Percentiles rank a stretch among this genome's conserved stretches.
Conservation (phyloP, 1,140 invertebrate species). For the Tribolium castaneum region DNA sequence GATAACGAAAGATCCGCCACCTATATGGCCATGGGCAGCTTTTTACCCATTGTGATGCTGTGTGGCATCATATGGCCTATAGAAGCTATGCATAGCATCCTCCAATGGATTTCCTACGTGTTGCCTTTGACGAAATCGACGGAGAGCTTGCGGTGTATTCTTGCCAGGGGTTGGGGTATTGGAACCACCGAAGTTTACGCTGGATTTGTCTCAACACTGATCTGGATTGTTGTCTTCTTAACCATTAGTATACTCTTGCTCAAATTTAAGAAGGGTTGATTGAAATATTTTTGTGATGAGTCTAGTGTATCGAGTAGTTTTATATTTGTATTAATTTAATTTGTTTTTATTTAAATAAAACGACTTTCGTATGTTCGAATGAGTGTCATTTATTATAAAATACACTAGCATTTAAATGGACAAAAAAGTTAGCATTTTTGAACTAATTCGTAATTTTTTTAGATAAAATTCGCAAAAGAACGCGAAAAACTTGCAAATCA, state of each 20-base stretch:
- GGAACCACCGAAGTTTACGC: conserved; percentile 81
- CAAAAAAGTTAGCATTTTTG: too few relatives aligned
- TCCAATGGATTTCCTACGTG: conserved; percentile 82
- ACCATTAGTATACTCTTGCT: conserved; percentile 81
- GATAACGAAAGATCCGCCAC: conserved; percentile 93
- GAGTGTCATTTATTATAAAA: neutral
- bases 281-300: neutral
- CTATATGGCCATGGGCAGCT: conserved; percentile 91
- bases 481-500: too few relatives aligned
- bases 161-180: conserved; percentile 90
- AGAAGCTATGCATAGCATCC: conserved; percentile 83
- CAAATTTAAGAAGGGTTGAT: conserved; percentile 82
- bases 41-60: conserved; percentile 91
- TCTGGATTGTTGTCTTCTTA: conserved; percentile 88
- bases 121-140: conserved; percentile 93
- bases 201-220: conserved; percentile 84
- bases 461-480: too few relatives aligned
- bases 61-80: conserved; percentile 90
- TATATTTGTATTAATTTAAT: conserved; percentile 30
- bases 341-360: conserved; percentile 41
- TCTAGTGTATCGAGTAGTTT: conserved; percentile 1
- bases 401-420: neutral
- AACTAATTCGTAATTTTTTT: too few relatives aligned
- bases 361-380: too few relatives aligned
- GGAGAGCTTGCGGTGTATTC: conserved; percentile 88